These are phyloP conservation scores for Myotis davidii DNA, from an alignment of 2,113 vertebrate genomes.

Conservation along the genomic window DNA sequence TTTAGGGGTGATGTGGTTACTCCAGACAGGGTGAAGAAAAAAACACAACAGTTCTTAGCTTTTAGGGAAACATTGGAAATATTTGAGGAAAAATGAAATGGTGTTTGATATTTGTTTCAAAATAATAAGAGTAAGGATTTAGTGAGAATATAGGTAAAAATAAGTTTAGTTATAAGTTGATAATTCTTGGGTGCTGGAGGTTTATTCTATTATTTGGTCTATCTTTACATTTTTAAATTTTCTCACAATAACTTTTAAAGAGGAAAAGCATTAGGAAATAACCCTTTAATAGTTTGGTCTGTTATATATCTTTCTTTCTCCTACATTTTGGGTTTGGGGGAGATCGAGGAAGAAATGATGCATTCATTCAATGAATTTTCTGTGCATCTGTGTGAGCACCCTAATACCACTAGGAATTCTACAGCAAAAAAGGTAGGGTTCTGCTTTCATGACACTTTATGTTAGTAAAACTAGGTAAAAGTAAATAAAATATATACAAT, in stretches of 20 bases:
- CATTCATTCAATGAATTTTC: neutral
- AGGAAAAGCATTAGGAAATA: neutral
- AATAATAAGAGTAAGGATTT: neutral
- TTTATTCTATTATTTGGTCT: neutral
- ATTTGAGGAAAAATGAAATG: neutral
- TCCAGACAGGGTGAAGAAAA: neutral
- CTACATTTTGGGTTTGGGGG: neutral
- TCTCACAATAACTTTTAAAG: neutral
- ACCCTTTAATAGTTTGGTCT: neutral
- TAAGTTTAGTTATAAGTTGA: neutral
- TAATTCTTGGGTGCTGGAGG: neutral
- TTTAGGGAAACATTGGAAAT: neutral
- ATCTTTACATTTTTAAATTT: neutral
- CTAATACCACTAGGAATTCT: neutral
- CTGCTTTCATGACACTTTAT: neutral
- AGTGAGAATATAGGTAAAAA: neutral
- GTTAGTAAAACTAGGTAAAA: neutral
- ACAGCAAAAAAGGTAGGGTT: neutral
- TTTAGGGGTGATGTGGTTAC: neutral
- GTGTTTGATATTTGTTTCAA: neutral
- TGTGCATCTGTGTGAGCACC: neutral
- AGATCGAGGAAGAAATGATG: constrained; percentile 23
- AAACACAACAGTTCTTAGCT: neutral
- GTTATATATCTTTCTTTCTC: neutral
- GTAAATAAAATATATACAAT: neutral